A percentile compares a stretch with the other conserved stretches of the same genome.
Conservation (phyloP, 2,113 vertebrate species). For the Melanerpes aurifrons region DNA sequence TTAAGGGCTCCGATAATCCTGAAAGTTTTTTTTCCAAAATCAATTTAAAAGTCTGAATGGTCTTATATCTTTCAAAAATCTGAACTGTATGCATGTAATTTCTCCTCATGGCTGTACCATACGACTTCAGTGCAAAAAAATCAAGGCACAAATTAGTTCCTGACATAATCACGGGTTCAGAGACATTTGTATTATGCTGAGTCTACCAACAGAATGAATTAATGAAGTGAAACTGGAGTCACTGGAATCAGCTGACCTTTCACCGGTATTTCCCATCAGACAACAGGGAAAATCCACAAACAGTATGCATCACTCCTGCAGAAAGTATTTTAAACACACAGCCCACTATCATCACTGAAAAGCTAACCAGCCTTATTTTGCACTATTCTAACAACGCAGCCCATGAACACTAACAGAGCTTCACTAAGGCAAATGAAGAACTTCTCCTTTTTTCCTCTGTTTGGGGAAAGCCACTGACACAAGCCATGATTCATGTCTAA, state of each 20-base stretch:
- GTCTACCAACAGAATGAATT: neutral
- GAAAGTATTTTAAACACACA: neutral
- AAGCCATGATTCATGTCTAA: neutral
- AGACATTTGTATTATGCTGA: neutral
- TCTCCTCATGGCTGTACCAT: neutral
- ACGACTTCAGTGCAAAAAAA: neutral
- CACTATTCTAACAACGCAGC: neutral
- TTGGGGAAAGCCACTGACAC: neutral
- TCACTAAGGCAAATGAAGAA: neutral
- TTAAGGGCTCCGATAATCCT: neutral
- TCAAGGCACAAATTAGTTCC: neutral
- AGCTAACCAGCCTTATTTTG: neutral
- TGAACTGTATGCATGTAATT: neutral
- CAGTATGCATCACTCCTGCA: neutral
- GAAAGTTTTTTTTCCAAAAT: neutral
- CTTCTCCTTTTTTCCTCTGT: neutral
- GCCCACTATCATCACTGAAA: neutral
- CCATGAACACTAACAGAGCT: neutral
- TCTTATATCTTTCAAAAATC: neutral
- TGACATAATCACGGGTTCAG: neutral
- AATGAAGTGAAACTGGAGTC: neutral
- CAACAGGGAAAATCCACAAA: neutral
- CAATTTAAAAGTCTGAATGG: neutral
- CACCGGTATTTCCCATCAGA: neutral
- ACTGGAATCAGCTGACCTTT: neutral